A percentile compares a stretch with the other conserved stretches of the same genome.
Evolutionary conservation across 2,797 vertebrate species (phyloP).

Genomic region (Enteromius mattozi): DNA sequence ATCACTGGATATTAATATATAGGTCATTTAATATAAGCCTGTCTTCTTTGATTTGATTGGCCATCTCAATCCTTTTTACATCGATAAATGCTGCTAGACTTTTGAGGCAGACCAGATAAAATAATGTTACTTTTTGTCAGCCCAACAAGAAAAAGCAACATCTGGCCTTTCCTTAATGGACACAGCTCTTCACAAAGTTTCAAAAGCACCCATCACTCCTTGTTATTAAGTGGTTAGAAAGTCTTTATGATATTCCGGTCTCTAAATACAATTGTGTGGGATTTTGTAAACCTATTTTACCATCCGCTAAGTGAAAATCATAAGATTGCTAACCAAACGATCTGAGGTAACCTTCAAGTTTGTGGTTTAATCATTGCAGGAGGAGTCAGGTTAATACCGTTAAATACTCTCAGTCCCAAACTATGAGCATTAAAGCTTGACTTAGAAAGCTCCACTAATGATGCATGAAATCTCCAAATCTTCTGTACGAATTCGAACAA

Average conservation of each 20-base stretch:
- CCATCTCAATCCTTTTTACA: neutral
- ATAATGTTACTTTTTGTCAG: neutral
- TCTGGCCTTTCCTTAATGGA: neutral
- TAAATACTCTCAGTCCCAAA: neutral
- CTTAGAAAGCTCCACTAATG: neutral
- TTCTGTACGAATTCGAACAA: neutral
- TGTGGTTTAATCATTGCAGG: neutral
- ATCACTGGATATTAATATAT: neutral
- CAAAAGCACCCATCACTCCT: too few species aligned
- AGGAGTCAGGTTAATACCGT: neutral
- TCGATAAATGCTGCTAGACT: neutral
- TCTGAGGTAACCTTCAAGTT: neutral
- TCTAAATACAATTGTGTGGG: neutral
- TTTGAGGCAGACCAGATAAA: neutral
- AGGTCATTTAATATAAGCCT: too few species aligned
- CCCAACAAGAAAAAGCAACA: neutral
- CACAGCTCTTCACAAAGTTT: too few species aligned
- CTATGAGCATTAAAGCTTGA: neutral
- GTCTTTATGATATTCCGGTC: neutral
- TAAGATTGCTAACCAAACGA: too few species aligned
- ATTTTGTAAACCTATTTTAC: neutral
- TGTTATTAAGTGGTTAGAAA: neutral
- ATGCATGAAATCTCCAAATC: conserved; percentile 9
- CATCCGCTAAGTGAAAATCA: neutral
- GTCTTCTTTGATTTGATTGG: neutral